phyloP scores from a whole-genome alignment of 2,113 vertebrate species.

The Nothocercus julius region DNA sequence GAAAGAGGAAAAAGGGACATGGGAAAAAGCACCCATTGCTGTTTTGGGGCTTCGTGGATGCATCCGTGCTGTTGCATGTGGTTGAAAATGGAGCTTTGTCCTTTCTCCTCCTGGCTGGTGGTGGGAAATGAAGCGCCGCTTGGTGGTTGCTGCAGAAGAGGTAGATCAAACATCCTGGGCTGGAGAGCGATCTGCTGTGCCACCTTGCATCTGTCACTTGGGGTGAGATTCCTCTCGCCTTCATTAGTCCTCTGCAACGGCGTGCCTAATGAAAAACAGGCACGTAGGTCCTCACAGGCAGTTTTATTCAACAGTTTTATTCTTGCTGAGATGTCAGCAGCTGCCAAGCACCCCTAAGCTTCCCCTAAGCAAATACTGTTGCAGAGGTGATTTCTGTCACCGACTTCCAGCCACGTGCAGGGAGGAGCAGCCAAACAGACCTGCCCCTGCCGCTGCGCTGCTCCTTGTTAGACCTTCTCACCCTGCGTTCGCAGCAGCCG shows the following conservation, averaged over 20 bases:
- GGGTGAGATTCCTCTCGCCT: not conserved
- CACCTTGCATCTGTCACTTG: too few relatives aligned
- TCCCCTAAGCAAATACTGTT: not conserved
- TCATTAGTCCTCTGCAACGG: not conserved
- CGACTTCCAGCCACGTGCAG: not conserved
- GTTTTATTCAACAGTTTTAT: not conserved
- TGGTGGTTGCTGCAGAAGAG: accelerated
- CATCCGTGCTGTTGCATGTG: not conserved
- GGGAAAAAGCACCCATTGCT: not conserved
- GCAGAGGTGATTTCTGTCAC: not conserved
- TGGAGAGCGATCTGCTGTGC: not conserved
- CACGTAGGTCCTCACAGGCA: not conserved
- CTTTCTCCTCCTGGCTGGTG: not conserved
- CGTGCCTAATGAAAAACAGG: not conserved
- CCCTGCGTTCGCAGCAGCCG: not conserved
- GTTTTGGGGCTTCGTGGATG: not conserved
- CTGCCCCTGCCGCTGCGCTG: accelerated
- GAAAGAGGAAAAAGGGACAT: not conserved
- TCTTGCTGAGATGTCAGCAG: not conserved
- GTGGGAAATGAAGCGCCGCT: not conserved
- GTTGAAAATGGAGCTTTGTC: not conserved
- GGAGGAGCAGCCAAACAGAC: not conserved
- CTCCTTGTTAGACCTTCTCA: not conserved
- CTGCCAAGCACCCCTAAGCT: not conserved
- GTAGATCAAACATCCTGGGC: not conserved